Base-by-base conservation (phyloP, 2,888 invertebrate species). In the Drosophila pseudotalamancana region DNA sequence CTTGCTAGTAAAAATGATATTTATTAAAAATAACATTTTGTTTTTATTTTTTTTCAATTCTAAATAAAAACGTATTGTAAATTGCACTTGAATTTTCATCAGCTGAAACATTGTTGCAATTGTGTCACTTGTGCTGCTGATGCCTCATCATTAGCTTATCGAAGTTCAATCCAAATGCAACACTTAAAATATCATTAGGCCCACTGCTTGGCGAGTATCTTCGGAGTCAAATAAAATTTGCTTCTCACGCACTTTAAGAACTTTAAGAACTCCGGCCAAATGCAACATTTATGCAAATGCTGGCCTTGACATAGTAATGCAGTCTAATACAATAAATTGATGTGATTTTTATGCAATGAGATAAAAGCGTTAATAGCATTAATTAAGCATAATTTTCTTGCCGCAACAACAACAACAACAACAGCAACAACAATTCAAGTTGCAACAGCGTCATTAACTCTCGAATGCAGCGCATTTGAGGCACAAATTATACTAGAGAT, bases 321-420 rank as follows among this genome's bases (percentile, higher is more conserved):
- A 69, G 55, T 53, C 56, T 54, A 67, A 72, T 81, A 71, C 65
- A 70, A 69, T 83, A 81, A 83, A 79, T 76, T 86, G 77, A 87
- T 86, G 81, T 83, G 83, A 79, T 70, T 88, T 86, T 79, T 72
- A 78, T 85, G 87, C 81, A 75, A 72, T 59, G 55, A 59, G 66
- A 54, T 51, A 40, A 49, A 55, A 61, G 35, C 46, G 54, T 56
- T 87, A 88, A 83, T 80, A 53, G 81, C 81, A 65, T 84, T 80
- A 84, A 84, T 84, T 84, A 87, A 77, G 69, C 69, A 81, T 82
- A 72, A 86, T 86, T 83, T 62, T 46, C 32, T 34, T 49, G 35
- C 18, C 32, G 32, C 1, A 39, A 34, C 54, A 34, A 23, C 34
- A 29, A 16, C 27, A 29, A 18, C 46, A 42, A 35, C 19, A 12